These are phyloP conservation scores for Drosophila nebulosa DNA, from an alignment of 1,140 invertebrate species.

Conservation along the genomic window DNA sequence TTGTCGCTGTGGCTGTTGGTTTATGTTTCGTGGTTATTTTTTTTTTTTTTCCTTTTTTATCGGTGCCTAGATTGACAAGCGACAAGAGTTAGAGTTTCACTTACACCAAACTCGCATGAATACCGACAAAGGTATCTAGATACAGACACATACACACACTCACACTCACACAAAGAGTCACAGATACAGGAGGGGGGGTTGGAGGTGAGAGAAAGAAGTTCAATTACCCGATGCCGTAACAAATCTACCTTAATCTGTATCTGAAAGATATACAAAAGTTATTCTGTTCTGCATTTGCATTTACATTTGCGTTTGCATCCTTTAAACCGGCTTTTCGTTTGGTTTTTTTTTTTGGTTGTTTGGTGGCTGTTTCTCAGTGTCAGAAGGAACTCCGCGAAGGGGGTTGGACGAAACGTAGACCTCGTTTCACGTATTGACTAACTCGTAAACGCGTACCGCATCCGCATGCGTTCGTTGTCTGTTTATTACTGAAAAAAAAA, in stretches of 20 bases:
- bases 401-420: constrained; percentile 13
- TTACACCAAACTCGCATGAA: background rate
- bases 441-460: constrained; percentile 46
- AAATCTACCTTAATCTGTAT: constrained; percentile 77
- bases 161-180: background rate
- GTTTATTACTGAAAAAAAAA: constrained; percentile 60
- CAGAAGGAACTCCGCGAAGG: background rate
- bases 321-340: constrained; percentile 42
- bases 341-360: constrained; percentile 29
- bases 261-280: constrained; percentile 61
- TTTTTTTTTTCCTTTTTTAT: constrained; percentile 48
- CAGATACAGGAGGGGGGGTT: background rate
- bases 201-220: constrained; percentile 46
- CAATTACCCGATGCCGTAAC: constrained; percentile 71
- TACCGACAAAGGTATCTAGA: constrained; percentile 58
- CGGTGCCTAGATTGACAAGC: constrained; percentile 70
- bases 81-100: constrained; percentile 46
- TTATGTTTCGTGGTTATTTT: constrained; percentile 60
- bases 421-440: constrained; percentile 11
- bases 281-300: constrained; percentile 28
- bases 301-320: constrained; percentile 48
- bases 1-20: constrained; percentile 35
- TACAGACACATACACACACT: constrained; percentile 25
- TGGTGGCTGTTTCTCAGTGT: constrained; percentile 50
- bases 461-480: constrained; percentile 61